A percentile compares a stretch with the other conserved stretches of the same genome.
These are phyloP conservation scores for Tachina lurida DNA, from an alignment of 2,888 invertebrate genomes.

Conservation along the genomic window DNA sequence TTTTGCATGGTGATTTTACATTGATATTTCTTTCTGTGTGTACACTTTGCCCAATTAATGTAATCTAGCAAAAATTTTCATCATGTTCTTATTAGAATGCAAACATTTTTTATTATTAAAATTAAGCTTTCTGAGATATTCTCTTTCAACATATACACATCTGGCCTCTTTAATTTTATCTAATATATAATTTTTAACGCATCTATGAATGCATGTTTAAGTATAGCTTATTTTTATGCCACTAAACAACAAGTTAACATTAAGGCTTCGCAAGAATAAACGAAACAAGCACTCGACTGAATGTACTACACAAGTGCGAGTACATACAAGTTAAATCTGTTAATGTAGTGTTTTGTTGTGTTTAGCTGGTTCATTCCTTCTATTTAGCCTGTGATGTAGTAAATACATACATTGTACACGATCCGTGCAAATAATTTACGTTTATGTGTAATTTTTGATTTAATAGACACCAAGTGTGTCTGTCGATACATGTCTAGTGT, in stretches of 20 bases:
- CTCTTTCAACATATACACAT: not conserved
- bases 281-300: conserved; percentile 19
- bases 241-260: conserved; percentile 47
- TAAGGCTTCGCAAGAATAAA: conserved; percentile 34
- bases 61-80: too few species aligned
- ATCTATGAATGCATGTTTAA: conserved; percentile 25
- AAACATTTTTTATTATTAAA: too few species aligned
- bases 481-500: conserved; percentile 26
- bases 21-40: too few species aligned
- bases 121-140: too few species aligned
- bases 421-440: conserved; percentile 70
- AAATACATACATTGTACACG: conserved; percentile 64
- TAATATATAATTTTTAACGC: conserved; percentile 35
- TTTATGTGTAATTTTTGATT: conserved; percentile 71
- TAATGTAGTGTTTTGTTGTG: conserved; percentile 48
- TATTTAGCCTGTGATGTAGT: conserved; percentile 27
- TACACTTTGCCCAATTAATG: too few species aligned
- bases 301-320: not conserved
- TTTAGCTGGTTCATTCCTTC: conserved; percentile 23
- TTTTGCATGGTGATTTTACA: too few species aligned
- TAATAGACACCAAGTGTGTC: conserved; percentile 67
- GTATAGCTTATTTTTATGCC: conserved; percentile 50
- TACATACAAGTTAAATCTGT: conserved; percentile 19
- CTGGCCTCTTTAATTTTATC: conserved; percentile 38
- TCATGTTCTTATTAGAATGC: too few species aligned